Percentiles rank a stretch among this genome's conserved stretches.
Conservation (phyloP, 92 coral and sea anemone species). For the Bergia sp. region DNA sequence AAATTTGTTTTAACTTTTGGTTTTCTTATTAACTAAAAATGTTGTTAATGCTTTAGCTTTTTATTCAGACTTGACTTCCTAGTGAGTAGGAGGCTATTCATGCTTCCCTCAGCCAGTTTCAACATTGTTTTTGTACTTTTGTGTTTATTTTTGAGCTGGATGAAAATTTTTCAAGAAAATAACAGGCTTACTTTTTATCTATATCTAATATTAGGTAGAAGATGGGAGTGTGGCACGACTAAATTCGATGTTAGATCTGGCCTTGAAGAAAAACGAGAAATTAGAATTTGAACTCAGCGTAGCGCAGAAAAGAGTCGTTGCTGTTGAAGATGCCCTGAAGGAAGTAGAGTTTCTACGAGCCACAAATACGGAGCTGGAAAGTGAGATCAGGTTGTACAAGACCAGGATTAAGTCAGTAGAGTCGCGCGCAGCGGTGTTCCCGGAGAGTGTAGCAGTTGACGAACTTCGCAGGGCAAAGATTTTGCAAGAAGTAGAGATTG, state of each 20-base stretch:
- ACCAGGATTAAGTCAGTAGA: conserved; percentile 32
- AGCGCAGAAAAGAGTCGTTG: conserved; percentile 16
- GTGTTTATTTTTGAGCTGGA: too few species aligned
- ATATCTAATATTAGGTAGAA: conserved; percentile 1
- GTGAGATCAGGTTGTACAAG: conserved; percentile 44
- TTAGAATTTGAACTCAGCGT: conserved; percentile 22
- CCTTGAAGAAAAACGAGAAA: conserved; percentile 34
- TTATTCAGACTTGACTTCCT: too few species aligned
- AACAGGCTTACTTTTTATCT: neutral
- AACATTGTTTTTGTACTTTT: too few species aligned
- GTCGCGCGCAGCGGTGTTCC: conserved; percentile 1
- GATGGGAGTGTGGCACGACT: conserved; percentile 33
- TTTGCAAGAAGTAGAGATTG: conserved; percentile 10
- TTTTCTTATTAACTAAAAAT: too few species aligned
- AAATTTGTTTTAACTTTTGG: too few species aligned
- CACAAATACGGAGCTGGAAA: conserved; percentile 32
- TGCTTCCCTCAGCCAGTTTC: too few species aligned
- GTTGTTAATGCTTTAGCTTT: too few species aligned
- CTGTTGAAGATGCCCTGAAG: neutral
- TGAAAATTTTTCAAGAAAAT: too few species aligned
- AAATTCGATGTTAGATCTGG: conserved; percentile 37
- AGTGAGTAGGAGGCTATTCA: too few species aligned
- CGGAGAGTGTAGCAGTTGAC: neutral
- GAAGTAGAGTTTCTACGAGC: conserved; percentile 28
- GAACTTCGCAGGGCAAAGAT: conserved; percentile 27